Evolutionary conservation across 1,140 invertebrate species (phyloP).

Genomic region (Drosophila takahashii): DNA sequence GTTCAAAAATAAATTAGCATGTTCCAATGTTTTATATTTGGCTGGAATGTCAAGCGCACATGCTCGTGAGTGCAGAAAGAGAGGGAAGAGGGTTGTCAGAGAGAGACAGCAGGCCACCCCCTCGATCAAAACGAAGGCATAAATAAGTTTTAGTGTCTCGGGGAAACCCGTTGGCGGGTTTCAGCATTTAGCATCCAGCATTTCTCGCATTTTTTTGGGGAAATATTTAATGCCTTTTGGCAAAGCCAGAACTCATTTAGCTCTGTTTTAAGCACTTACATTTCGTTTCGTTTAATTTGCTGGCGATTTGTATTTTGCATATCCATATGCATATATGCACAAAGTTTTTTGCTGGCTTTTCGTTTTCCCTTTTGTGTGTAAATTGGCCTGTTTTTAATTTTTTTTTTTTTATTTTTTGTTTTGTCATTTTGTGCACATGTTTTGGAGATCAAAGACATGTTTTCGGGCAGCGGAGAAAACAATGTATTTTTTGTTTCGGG

Average conservation of each 20-base stretch:
- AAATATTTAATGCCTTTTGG: constrained; percentile 47
- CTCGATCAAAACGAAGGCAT: constrained; percentile 39
- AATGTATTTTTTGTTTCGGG: constrained; percentile 19
- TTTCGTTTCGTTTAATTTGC: constrained; percentile 52
- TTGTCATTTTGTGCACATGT: constrained; percentile 36
- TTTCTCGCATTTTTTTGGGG: constrained; percentile 40
- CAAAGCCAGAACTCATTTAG: constrained; percentile 54
- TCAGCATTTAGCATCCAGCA: constrained; percentile 9
- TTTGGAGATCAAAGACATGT: constrained; percentile 80
- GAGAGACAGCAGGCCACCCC: constrained; percentile 29
- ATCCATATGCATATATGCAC: constrained; percentile 26
- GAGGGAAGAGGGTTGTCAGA: not conserved
- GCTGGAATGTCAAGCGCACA: constrained; percentile 36
- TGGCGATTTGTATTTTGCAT: constrained; percentile 46
- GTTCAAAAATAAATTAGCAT: constrained; percentile 41
- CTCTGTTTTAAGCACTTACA: constrained; percentile 72
- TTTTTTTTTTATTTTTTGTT: constrained; percentile 34
- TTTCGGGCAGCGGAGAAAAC: constrained; percentile 57
- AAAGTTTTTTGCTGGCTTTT: constrained; percentile 29
- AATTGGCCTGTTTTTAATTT: constrained; percentile 59
- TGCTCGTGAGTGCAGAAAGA: constrained; percentile 7
- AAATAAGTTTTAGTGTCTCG: constrained; percentile 65
- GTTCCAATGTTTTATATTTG: constrained; percentile 19
- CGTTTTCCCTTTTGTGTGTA: constrained; percentile 55
- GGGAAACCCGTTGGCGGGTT: constrained; percentile 45